Evolutionary conservation across 2,888 invertebrate species (phyloP), one percentile per base, ranked within the genome.

Genomic region (Hipparchia sbordonii): DNA sequence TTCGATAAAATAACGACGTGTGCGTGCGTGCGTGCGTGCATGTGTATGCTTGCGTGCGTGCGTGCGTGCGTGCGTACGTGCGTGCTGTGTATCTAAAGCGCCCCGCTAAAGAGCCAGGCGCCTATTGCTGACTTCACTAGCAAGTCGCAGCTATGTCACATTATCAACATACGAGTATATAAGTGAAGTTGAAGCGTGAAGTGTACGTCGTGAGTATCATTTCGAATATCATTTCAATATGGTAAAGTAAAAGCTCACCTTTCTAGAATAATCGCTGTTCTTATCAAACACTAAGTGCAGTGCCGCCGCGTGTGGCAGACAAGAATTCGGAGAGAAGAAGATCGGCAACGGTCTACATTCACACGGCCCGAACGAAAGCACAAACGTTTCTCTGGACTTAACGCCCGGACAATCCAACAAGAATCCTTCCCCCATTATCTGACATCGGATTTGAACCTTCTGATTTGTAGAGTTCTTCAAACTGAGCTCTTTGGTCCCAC

Each of bases 371-470:
- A 93, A 91, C 0, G 87, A 78, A 52, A 93, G 74, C 67, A 88
- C 78, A 65, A 85, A 89, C 6, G 84, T 84, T 0, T 89, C 90
- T 23, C 87, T 81, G 0, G 85, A 78, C 60, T 91, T 91, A 6
- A 85, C 77, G 0, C 89, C 87, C 0, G 91, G 89, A 59, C 88
- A 71, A 61, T 92, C 92, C 70, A 93, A 84, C 0, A 84, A 79
- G 74, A 91, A 93, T 0, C 91, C 92, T n/a, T 91, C 91, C 0
- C 93, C 93, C 0, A 85, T 33, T 6, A 93, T 85, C 59, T 89
- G 87, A 67, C 91, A 92, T 39, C 89, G 81, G 4, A 92, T 81
- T 33, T 89, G 86, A 12, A 92, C 77, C 78, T 89, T 91, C 67
- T 84, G 89, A 46, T 91, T 83, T 0, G 84, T 82, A 0, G 80